A percentile compares a stretch with the other conserved stretches of the same genome.
Evolutionary conservation across 2,888 invertebrate genomes (phyloP).

Genomic region (Dysmachus trigonus): DNA sequence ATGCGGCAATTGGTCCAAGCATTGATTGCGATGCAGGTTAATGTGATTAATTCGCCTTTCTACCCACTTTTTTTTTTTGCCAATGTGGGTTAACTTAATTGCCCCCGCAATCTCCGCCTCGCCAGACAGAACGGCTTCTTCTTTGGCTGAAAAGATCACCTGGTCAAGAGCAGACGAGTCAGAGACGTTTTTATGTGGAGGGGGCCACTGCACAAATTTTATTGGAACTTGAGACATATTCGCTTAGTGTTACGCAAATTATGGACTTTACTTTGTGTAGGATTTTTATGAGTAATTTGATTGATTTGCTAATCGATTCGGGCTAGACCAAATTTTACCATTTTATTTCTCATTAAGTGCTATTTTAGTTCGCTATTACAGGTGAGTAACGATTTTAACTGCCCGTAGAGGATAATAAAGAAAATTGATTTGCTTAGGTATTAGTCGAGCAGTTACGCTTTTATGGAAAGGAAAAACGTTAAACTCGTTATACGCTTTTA

Average conservation of each 20-base stretch:
- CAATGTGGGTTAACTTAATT: conserved; percentile 9
- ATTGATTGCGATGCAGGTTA: background rate
- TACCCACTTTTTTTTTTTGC: conserved; percentile 1
- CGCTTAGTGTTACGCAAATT: background rate
- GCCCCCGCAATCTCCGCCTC: background rate
- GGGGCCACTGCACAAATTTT: background rate
- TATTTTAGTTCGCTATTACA: background rate
- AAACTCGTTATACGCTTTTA: background rate
- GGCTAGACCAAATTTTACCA: background rate
- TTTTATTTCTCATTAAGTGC: background rate
- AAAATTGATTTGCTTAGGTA: background rate
- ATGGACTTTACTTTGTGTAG: background rate
- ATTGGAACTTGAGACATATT: background rate
- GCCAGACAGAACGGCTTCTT: background rate
- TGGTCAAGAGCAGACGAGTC: conserved; percentile 2
- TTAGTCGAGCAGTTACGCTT: background rate
- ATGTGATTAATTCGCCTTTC: conserved; percentile 11
- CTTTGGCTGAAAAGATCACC: background rate
- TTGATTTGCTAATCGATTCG: background rate
- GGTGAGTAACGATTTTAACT: background rate
- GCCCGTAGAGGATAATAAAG: background rate
- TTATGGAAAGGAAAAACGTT: background rate
- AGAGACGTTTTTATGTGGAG: background rate
- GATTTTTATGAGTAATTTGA: background rate
- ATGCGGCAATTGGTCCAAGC: background rate